A percentile compares a stretch with the other conserved stretches of the same genome.
Evolutionary conservation across 2,888 invertebrate species (phyloP).

Genomic region (Ormyrus nitidulus): DNA sequence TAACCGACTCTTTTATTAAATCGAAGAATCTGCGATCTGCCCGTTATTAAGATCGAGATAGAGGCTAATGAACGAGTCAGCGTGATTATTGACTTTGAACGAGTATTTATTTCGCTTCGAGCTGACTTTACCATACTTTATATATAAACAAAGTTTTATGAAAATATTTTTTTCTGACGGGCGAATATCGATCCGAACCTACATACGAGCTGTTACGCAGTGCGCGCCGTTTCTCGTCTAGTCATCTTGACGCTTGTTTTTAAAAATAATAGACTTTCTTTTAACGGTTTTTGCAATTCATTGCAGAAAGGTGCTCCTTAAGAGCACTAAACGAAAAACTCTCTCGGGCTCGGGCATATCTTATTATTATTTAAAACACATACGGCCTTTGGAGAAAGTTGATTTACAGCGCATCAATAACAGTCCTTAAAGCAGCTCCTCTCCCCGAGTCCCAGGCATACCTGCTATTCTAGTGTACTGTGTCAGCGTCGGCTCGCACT

Average conservation of each 20-base stretch:
- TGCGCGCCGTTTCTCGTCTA: too few relatives aligned
- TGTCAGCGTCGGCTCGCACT: background rate
- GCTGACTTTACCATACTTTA: too few relatives aligned
- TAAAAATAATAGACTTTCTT: background rate
- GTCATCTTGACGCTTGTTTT: too few relatives aligned
- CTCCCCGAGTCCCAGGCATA: background rate
- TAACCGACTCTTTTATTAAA: background rate
- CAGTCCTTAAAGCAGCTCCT: slow-evolving; percentile 12
- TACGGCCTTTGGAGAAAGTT: slow-evolving; percentile 9
- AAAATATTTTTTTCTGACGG: too few relatives aligned
- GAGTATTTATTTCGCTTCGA: too few relatives aligned
- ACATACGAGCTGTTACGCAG: too few relatives aligned
- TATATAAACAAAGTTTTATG: too few relatives aligned
- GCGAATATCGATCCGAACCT: too few relatives aligned
- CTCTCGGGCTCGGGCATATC: slow-evolving; percentile 10
- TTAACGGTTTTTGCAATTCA: slow-evolving; percentile 5
- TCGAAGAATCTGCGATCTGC: background rate
- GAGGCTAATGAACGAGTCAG: too few relatives aligned
- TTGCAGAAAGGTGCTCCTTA: background rate
- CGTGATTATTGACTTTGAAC: too few relatives aligned
- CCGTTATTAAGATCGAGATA: background rate
- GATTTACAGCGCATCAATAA: slow-evolving; percentile 32
- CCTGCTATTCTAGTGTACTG: slow-evolving; percentile 10
- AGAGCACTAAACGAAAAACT: slow-evolving; percentile 4
- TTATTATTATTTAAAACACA: slow-evolving; percentile 32